A percentile compares a stretch with the other conserved stretches of the same genome.
phyloP scores from a whole-genome alignment of 1,140 invertebrate species.

The Antheraea mylitta region DNA sequence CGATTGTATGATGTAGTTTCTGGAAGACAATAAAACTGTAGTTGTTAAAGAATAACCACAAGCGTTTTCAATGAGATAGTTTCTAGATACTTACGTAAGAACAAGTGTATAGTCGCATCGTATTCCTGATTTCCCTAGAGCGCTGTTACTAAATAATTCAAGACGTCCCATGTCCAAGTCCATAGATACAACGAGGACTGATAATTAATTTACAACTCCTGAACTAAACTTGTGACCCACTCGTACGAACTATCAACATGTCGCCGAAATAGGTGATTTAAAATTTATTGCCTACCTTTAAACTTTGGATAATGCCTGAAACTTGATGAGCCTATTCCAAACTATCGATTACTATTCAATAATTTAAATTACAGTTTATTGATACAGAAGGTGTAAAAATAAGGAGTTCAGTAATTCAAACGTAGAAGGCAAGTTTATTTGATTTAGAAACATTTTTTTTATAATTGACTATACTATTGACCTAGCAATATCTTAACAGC shows the following conservation, averaged over 20 bases:
- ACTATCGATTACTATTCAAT: not conserved
- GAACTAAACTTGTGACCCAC: constrained; percentile 31
- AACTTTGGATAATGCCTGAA: constrained; percentile 1
- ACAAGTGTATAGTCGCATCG: constrained; percentile 14
- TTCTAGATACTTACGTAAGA: no score
- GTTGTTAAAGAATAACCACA: no score
- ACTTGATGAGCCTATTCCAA: not conserved
- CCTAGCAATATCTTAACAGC: no score
- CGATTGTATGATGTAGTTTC: no score
- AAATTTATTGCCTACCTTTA: constrained; percentile 5
- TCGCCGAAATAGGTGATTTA: not conserved
- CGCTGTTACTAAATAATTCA: constrained; percentile 61
- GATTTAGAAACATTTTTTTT: no score
- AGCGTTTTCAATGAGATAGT: no score
- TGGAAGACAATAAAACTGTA: no score
- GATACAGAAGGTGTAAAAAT: not conserved
- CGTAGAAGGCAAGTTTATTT: no score
- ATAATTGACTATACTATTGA: no score
- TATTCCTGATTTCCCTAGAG: constrained; percentile 59
- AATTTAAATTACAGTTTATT: not conserved
- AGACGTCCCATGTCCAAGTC: constrained; percentile 45
- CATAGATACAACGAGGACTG: constrained; percentile 38
- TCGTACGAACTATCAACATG: not conserved
- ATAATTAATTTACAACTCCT: constrained; percentile 56
- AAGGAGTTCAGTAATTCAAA: no score